Base-by-base conservation (phyloP, 37 sponge, comb jelly and placozoan genomes). In the Haliclona indistincta region DNA sequence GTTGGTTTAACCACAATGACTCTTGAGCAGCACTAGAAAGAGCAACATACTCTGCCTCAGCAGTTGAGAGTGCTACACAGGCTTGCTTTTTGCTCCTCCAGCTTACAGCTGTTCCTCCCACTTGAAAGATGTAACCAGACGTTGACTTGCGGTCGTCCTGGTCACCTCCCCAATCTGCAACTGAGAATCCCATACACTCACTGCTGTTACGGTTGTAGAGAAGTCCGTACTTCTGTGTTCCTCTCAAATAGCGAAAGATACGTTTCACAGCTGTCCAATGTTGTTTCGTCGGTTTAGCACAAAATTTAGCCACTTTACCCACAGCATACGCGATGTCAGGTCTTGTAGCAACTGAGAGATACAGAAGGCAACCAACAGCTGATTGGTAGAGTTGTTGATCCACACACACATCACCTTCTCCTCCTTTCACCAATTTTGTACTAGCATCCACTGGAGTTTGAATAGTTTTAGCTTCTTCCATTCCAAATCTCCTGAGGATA, bases 21-120 rank as follows among this genome's bases (percentile, higher is more conserved):
- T 79, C 80, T 45, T 79, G 80, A 37, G 81, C 51, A 51, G 72
- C 65, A 63, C 65, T 36, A 3, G 81, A 52, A 38, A 81, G n/a
- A 2, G 81, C 81, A 11, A 81, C 54, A 63, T 81, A 81, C 41
- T 81, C 81, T 2, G 73, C 81, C 38, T 78, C 79, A 10, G 73
- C 73, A 35, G 55, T 72, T 54, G 73, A 72, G 19, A 72, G 73
- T 37, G 73, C 73, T 23, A 72, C 68, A 54, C 68, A 62, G 8
- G 60, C 54, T 43, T 78, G 79, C 68, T 78, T 78, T 33, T 78
- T 56, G 30, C 79, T 78, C 33, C 69, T 66, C 79, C 79, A 78
- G 56, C 63, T 58, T 19, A 78, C 43, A 45, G 66, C 77, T 38
- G 77, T 63, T 13, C 77, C 77, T 41, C 68, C 60, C 33, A 78